phyloP scores from a whole-genome alignment of 2,888 invertebrate genomes.

The Nemotelus nigrinus region DNA sequence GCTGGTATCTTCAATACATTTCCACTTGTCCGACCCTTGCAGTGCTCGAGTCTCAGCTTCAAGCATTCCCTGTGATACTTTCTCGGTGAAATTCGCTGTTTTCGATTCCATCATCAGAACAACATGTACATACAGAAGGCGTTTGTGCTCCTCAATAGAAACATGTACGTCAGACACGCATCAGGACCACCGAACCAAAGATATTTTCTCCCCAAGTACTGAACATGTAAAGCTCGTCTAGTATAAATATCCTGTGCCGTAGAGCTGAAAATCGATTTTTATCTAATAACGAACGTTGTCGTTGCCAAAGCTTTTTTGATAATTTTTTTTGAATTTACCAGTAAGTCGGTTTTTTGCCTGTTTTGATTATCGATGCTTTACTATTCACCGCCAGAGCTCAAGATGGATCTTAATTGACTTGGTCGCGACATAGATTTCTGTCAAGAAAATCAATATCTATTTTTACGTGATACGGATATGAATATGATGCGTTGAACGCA shows the following conservation, averaged over 20 bases:
- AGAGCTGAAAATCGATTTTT: constrained; percentile 48
- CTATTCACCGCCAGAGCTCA: background rate
- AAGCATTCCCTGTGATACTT: too few relatives aligned
- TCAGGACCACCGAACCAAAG: background rate
- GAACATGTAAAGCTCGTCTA: constrained; percentile 39
- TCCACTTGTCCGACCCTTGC: too few relatives aligned
- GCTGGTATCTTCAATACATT: too few relatives aligned
- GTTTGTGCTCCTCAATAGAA: constrained; percentile 29
- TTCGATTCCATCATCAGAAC: too few relatives aligned
- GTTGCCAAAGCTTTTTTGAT: constrained; percentile 13
- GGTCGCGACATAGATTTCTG: background rate
- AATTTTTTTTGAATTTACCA: constrained; percentile 16
- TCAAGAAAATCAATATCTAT: background rate
- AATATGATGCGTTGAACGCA: background rate
- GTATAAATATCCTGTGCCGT: constrained; percentile 43
- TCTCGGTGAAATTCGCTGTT: too few relatives aligned
- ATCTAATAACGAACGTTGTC: constrained; percentile 28
- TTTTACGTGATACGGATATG: background rate
- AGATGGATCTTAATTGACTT: background rate
- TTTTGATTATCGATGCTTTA: background rate
- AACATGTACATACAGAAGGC: background rate
- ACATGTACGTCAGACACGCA: constrained; percentile 35
- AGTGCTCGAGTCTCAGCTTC: too few relatives aligned
- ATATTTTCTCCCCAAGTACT: constrained; percentile 10
- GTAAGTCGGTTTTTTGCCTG: constrained; percentile 4